Percentiles rank a stretch among this genome's conserved stretches.
Conservation (phyloP, 2,113 vertebrate species). For the Psammodynastes pulverulentus region DNA sequence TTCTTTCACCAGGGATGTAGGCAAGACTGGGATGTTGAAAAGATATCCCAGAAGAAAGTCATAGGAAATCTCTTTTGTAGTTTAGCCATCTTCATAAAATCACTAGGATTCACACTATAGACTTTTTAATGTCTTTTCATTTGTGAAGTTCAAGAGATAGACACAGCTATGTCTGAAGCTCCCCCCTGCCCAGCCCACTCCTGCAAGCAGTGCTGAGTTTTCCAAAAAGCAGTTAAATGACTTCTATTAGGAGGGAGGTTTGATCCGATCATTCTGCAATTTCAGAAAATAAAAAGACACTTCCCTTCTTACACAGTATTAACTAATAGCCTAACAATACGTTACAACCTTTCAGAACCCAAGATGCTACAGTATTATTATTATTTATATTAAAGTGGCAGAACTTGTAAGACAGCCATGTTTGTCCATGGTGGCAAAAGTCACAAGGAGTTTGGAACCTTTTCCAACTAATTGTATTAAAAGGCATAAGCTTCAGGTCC, state of each 20-base stretch:
- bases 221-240: background rate
- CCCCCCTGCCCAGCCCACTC: background rate
- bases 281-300: constrained; percentile 18
- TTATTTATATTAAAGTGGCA: constrained; percentile 5
- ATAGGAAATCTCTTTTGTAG: background rate
- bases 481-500: background rate
- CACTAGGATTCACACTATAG: background rate
- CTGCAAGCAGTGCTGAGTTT: background rate
- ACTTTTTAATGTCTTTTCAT: background rate
- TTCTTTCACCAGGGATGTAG: background rate
- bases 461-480: background rate
- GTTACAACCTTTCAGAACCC: background rate
- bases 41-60: background rate
- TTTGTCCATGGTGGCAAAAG: background rate
- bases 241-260: rapidly evolving
- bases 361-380: background rate
- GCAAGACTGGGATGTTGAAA: background rate
- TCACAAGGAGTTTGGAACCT: background rate
- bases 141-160: background rate
- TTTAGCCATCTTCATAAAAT: background rate
- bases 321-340: constrained; percentile 37
- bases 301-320: background rate
- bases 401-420: background rate
- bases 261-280: background rate
- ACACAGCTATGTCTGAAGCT: background rate